Conservation (phyloP, 2,113 vertebrate species). For the Atractosteus spatula region DNA sequence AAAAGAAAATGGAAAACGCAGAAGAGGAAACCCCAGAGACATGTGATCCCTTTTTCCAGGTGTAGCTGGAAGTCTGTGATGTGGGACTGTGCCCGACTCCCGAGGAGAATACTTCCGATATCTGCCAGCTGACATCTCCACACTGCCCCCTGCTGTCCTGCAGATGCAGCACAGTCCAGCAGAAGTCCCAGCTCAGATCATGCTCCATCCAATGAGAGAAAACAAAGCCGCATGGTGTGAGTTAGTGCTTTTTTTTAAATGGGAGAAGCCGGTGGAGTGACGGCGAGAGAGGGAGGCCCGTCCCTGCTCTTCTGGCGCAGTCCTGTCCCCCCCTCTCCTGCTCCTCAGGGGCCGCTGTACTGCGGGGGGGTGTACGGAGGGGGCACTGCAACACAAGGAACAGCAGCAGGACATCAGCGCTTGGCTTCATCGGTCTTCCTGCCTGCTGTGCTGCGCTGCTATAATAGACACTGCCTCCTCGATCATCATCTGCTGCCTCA, state of each 20-base stretch:
- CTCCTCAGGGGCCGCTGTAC: conserved; percentile 64
- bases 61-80: too few species aligned
- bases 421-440: not conserved
- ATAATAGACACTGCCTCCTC: too few species aligned
- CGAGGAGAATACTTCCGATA: not conserved
- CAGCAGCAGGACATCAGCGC: conserved; percentile 7
- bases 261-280: conserved; percentile 14
- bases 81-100: too few species aligned
- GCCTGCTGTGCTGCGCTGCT: too few species aligned
- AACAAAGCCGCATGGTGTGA: not conserved
- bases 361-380: conserved; percentile 70
- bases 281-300: conserved; percentile 16
- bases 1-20: too few species aligned
- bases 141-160: conserved; percentile 8
- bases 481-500: too few species aligned
- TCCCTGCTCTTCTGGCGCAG: conserved; percentile 28
- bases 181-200: conserved; percentile 20
- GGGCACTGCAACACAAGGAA: conserved; percentile 55
- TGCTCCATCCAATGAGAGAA: conserved; percentile 20
- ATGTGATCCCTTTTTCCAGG: too few species aligned
- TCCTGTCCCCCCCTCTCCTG: not conserved
- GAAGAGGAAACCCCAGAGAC: too few species aligned
- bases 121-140: conserved; percentile 10
- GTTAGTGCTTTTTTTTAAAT: conserved; percentile 13
- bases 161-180: conserved; percentile 1